Evolutionary conservation across 92 coral and sea anemone genomes (phyloP), one percentile per base, ranked within the genome.

Genomic region (Zoanthus solanderi): DNA sequence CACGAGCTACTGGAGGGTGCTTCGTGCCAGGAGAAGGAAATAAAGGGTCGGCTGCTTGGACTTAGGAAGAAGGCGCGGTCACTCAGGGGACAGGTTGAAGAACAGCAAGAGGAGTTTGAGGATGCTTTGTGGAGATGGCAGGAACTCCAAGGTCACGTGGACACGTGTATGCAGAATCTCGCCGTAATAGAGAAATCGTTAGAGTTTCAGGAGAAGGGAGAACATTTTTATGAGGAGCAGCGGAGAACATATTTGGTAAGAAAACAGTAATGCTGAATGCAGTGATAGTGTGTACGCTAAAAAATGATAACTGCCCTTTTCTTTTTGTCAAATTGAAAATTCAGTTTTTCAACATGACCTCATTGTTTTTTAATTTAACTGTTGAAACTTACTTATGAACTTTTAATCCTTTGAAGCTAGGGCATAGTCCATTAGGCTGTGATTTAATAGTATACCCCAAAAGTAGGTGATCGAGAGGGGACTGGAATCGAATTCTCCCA

Each of bases 121-220:
- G 98, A 95, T 68, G 85, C 90, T 12, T 89, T 91, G 69, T 94
- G 96, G 95, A 94, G 78, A 58, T 96, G 96, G 96, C 95, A 96
- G 92, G 99, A 92, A 52, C 88, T 91, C 58, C 93, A 92, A 72
- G 93, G 89, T 3, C 96, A 95, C 37, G 85, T 95, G 32, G 94
- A 95, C 75, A 78, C 94, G 31, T 93, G 98, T 66, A 87, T 93
- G 80, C 93, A 89, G 46, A 95, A 91, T 82, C 93, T 95, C 23
- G 93, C 87, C 44, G 87, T 95, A 87, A 92, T 95, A 82, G 92
- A 95, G 54, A 93, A 89, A 56, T 95, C 98, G 2, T 75, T 95
- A 79, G 98, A 95, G 76, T 87, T 95, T 52, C 95, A 93, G 67
- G 83, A 89, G 17, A 87, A 88, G 65, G 88, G 87, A 48, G 96